phyloP scores from a whole-genome alignment of 2,113 vertebrate genomes.

The Oplegnathus fasciatus region DNA sequence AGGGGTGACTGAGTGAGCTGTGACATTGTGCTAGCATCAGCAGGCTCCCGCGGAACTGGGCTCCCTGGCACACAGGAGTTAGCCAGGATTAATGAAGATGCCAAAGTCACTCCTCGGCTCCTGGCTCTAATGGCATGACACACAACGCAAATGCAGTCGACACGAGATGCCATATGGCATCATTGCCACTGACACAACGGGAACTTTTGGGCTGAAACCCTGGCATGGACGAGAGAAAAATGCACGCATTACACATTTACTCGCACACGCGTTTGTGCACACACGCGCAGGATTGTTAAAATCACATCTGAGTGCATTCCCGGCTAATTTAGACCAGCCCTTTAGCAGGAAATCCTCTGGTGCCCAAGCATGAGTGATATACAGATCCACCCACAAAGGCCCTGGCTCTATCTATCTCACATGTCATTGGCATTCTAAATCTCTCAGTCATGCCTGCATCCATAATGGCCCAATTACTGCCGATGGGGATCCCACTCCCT shows the following conservation, averaged over 20 bases:
- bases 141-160: constrained; percentile 66
- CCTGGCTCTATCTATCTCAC: constrained; percentile 73
- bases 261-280: constrained; percentile 31
- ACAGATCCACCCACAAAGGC: constrained; percentile 73
- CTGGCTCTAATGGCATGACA: constrained; percentile 73
- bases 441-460: constrained; percentile 84
- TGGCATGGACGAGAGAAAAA: constrained; percentile 33
- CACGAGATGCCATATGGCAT: constrained; percentile 75
- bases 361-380: constrained; percentile 76
- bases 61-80: constrained; percentile 70
- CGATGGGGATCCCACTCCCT: constrained; percentile 82
- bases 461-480: constrained; percentile 87
- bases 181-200: constrained; percentile 61
- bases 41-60: constrained; percentile 62
- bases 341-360: constrained; percentile 67
- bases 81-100: constrained; percentile 82
- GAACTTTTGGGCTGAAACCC: constrained; percentile 55
- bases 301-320: constrained; percentile 58
- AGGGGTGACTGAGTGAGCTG: constrained; percentile 71
- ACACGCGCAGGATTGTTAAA: constrained; percentile 57
- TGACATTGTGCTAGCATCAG: constrained; percentile 78
- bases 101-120: constrained; percentile 70
- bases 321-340: constrained; percentile 54
- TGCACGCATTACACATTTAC: constrained; percentile 40
- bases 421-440: constrained; percentile 79